Evolutionary conservation across 2,797 vertebrate species (phyloP).

Genomic region (Novumbra hubbsi): DNA sequence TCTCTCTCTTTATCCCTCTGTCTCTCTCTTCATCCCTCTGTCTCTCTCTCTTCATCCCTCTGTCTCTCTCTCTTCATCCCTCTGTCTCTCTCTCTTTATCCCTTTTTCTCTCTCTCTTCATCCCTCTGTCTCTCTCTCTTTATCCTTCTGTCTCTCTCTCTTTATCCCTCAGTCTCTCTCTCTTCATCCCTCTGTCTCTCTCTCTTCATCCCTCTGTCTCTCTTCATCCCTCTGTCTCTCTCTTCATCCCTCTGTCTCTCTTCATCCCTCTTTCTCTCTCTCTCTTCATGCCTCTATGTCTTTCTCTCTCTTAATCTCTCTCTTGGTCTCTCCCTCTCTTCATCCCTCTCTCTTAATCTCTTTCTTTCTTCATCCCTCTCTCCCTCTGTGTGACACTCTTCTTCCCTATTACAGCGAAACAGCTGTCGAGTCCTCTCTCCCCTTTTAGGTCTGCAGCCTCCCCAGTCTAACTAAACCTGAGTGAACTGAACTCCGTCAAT

Average conservation of each 20-base stretch:
- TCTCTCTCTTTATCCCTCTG: too few species aligned
- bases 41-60: too few species aligned
- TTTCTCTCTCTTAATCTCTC: neutral
- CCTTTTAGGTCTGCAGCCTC: neutral
- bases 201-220: neutral
- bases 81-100: too few species aligned
- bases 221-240: constrained; percentile 21
- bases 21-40: too few species aligned
- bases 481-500: constrained; percentile 48
- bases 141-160: neutral
- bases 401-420: constrained; percentile 1
- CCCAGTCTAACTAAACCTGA: neutral
- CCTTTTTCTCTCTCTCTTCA: neutral
- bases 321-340: neutral
- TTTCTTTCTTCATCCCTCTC: constrained; percentile 12
- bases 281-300: accelerated
- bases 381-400: too few species aligned
- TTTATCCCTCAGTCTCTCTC: neutral
- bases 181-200: neutral
- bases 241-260: constrained; percentile 10
- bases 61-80: too few species aligned
- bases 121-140: neutral
- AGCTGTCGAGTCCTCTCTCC: constrained; percentile 12
- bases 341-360: neutral
- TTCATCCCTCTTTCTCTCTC: neutral